These are phyloP conservation scores for Osmoderma eremita DNA, from an alignment of 2,888 invertebrate species.

Conservation along the genomic window DNA sequence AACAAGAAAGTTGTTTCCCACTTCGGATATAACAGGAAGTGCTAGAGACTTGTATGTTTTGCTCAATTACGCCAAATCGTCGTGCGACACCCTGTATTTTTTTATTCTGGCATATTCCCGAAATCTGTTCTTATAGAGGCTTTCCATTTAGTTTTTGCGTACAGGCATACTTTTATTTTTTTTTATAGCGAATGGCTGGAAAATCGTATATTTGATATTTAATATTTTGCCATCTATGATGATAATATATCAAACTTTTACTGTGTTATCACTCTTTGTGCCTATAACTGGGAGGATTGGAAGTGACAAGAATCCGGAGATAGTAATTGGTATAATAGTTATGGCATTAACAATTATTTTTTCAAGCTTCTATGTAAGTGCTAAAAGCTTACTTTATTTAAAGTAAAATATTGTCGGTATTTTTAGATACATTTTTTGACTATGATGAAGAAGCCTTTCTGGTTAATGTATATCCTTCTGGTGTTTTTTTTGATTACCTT, in stretches of 20 bases:
- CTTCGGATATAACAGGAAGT: too few relatives aligned
- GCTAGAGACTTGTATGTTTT: too few relatives aligned
- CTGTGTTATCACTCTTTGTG: conserved; percentile 55
- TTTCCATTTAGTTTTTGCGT: not conserved
- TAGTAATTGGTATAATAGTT: conserved; percentile 61
- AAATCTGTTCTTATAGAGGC: too few relatives aligned
- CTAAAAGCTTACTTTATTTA: not conserved
- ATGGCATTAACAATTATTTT: conserved; percentile 60
- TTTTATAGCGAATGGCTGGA: conserved; percentile 55
- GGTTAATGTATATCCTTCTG: conserved; percentile 33
- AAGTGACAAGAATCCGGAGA: conserved; percentile 62
- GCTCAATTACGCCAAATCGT: too few relatives aligned
- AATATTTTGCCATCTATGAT: conserved; percentile 54
- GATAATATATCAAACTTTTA: conserved; percentile 53
- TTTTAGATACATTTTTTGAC: conserved; percentile 33
- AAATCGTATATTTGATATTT: conserved; percentile 54
- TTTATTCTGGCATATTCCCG: too few relatives aligned
- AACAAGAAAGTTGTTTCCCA: too few relatives aligned
- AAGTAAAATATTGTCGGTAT: not conserved
- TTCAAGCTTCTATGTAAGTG: conserved; percentile 59
- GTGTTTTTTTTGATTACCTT: conserved; percentile 29
- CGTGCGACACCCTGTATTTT: too few relatives aligned
- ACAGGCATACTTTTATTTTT: not conserved
- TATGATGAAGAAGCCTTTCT: conserved; percentile 29
- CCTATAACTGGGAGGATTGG: conserved; percentile 64